Base-by-base conservation (phyloP, 2,113 vertebrate species). In the Labrus mixtus region DNA sequence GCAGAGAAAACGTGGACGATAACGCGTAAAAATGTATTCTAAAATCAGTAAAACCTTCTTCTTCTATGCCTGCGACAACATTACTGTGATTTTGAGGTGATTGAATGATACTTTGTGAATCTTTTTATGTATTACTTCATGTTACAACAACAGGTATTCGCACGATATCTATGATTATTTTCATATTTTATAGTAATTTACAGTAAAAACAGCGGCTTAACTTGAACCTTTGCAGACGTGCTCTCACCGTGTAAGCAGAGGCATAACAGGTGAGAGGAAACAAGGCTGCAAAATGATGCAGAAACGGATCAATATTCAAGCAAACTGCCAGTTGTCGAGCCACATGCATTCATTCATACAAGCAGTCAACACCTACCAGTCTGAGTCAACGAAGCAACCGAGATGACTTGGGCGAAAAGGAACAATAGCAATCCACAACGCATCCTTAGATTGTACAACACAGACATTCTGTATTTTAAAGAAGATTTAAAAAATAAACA, bases 371-470 rank as follows among this genome's bases (percentile, higher is more conserved):
- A 89, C 93, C 84, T 91, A 94, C 93, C 90, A 25, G 75, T 86
- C 68, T 81, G 89, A 71, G 88, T 67, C 84, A 90, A 69, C 61
- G 88, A 16, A 39, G 88, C 66, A 25, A 88, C 87, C 76, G 57
- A 66, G 79, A 80, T 1, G 79, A 89, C 69, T 62, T 85, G 87
- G 75, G 72, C 50, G 76, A 88, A 65, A 48, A 93, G 81, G 87
- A 91, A 85, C 88, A 93, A 87, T 62, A 92, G 78, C 76, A 85
- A 86, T 85, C 91, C 93, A 86, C 67, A 41, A 48, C n/a, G 77
- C 91, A 91, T 92, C 91, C 88, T 90, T 17, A 75, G 56, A 67
- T 6, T 55, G 77, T 59, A 15, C 60, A 60, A 37, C 60, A 62
- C 57, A 20, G n/a, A 68, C 78, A 81, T 75, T 15, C 10, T 78